phyloP scores from a whole-genome alignment of 2,888 invertebrate genomes.

The Eugnorisma glareosa region DNA sequence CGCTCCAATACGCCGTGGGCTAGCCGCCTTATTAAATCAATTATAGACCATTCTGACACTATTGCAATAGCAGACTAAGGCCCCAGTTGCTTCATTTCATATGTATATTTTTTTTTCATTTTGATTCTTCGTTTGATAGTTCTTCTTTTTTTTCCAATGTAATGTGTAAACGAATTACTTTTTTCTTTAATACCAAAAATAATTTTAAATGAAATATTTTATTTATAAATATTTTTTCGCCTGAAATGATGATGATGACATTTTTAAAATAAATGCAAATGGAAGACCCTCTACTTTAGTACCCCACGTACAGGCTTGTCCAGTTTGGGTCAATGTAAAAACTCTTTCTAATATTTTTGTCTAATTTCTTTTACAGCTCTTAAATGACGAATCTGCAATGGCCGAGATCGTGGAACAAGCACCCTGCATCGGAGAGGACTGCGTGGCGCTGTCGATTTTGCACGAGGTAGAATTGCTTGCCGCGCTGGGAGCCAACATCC shows the following conservation, averaged over 20 bases:
- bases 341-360: neutral
- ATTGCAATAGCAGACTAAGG: no score
- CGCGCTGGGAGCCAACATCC: constrained; percentile 92
- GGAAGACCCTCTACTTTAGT: neutral
- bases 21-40: no score
- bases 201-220: no score
- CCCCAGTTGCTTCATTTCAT: neutral
- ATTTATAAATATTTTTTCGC: no score
- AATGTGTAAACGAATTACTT: neutral
- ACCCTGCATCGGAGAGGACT: constrained; percentile 93
- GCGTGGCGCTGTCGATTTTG: constrained; percentile 93
- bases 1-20: no score
- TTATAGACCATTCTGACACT: no score
- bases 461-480: constrained; percentile 94
- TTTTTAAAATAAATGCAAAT: neutral
- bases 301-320: neutral
- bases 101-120: neutral
- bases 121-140: neutral
- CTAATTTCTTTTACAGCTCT: constrained; percentile 70
- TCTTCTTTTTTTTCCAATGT: neutral
- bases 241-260: no score
- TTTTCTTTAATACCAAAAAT: neutral
- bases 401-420: constrained; percentile 93
- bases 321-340: neutral
- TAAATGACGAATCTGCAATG: constrained; percentile 88